Evolutionary conservation across 2,113 vertebrate species (phyloP).

Genomic region (Grammomys surdaster): DNA sequence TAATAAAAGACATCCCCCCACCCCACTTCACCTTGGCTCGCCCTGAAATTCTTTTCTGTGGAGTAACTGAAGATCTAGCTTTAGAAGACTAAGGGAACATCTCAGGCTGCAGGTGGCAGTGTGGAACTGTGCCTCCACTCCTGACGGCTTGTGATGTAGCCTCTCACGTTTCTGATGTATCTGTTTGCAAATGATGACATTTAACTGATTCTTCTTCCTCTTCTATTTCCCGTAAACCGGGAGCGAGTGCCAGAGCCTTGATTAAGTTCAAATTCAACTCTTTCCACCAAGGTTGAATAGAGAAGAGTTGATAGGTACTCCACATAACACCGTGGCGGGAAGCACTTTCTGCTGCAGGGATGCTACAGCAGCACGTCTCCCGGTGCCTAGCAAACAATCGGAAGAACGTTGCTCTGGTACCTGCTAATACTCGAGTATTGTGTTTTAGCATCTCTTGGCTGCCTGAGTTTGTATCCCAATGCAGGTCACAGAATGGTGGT

Average conservation of each 20-base stretch:
- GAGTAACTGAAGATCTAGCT: not conserved
- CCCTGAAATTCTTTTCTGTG: not conserved
- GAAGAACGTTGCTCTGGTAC: not conserved
- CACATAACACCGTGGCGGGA: not conserved
- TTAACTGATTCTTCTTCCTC: not conserved
- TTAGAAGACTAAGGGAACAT: not conserved
- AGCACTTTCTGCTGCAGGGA: not conserved
- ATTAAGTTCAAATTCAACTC: slow-evolving; percentile 4
- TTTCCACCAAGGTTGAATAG: not conserved
- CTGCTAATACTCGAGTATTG: not conserved
- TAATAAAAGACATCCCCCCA: not conserved
- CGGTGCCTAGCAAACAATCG: not conserved
- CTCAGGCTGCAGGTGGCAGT: not conserved
- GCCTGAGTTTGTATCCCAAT: not conserved
- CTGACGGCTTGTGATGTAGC: not conserved
- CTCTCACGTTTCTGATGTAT: not conserved
- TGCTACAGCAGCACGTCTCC: not conserved
- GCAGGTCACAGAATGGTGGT: not conserved
- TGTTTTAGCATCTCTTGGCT: not conserved
- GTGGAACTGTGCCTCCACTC: not conserved
- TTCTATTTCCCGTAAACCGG: not conserved
- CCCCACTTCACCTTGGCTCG: not conserved
- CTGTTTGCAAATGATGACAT: not conserved
- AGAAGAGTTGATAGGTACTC: not conserved
- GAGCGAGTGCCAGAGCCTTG: not conserved